Conservation (phyloP, 2,888 invertebrate genomes). For the Chymomyza amoena region DNA sequence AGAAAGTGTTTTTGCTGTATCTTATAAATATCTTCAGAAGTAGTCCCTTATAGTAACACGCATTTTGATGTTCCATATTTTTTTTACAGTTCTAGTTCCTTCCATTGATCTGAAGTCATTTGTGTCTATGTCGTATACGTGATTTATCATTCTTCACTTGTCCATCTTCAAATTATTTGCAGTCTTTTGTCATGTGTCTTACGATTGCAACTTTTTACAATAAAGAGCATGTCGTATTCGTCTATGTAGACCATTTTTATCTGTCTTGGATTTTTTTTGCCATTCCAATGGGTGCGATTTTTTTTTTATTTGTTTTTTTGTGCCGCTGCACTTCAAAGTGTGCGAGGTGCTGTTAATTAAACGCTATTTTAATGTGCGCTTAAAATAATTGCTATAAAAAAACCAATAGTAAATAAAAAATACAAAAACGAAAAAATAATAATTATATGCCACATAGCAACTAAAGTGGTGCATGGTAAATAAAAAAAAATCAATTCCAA, state of each 20-base stretch:
- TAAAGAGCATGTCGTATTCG: neutral
- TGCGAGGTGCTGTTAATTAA: constrained; percentile 53
- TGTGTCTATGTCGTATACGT: no score
- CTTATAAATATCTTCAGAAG: no score
- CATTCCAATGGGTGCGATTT: constrained; percentile 10
- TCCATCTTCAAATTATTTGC: no score
- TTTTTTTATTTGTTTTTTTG: constrained; percentile 1
- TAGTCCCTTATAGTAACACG: no score
- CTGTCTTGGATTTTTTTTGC: neutral
- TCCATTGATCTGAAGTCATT: no score
- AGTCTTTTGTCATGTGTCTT: neutral
- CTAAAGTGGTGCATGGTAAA: constrained; percentile 44
- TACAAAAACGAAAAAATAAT: constrained; percentile 24
- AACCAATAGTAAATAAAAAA: constrained; percentile 24
- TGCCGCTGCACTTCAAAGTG: constrained; percentile 62
- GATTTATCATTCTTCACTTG: no score
- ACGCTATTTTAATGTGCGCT: constrained; percentile 60
- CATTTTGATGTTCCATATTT: no score
- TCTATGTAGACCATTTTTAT: neutral
- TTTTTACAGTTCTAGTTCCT: no score
- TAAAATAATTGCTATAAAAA: constrained; percentile 62
- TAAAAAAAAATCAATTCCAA: constrained; percentile 15
- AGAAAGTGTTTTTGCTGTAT: no score
- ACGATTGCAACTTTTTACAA: neutral
- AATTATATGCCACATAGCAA: constrained; percentile 14